Evolutionary conservation across 1,140 invertebrate species (phyloP), one percentile per base, ranked within the genome.

Genomic region (Philopotamus ludificatus): DNA sequence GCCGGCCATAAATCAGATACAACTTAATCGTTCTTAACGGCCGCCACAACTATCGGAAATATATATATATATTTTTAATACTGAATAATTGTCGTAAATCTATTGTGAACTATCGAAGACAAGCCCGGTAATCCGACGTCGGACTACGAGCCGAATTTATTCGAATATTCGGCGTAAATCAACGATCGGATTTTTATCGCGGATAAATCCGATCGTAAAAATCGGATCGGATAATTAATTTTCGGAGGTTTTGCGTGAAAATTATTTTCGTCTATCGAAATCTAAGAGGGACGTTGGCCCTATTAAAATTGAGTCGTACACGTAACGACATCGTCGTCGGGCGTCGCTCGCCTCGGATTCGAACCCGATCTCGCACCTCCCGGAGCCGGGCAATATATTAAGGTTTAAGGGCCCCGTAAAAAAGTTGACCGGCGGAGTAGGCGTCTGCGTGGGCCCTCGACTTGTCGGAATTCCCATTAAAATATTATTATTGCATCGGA

Each of bases 381-480:
- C 51, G 22, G 12, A 16, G 57, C 22, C 44, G 15, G 53, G 42
- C 44, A 61, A 61, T 69, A 63, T 59, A 65, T 69, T 63, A 69
- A 45, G 39, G 39, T 45, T 68, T 68, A 61, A 68, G 66, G 63
- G 67, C 54, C n/a, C n/a, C 63, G 50, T 63, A 53, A 65, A 60
- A 69, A 65, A 54, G 44, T 20, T 47, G 44, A 16, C 8, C 44
- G 8, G 44, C 4, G 15, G 44, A 47, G 57, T 60, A 42, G 57
- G 57, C 57, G 57, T n/a, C 23, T 42, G 51, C 42, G 58, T 64
- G 63, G 63, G 63, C n/a, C 23, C 54, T 44, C 16, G 47, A 50
- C 55, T 49, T 62, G 51, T 66, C 59, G 63, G 67, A 65, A 69
- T 65, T 69, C 63, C 25, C 63, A 69, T 69, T 65, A 63, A 69